phyloP scores from a whole-genome alignment of 1,140 invertebrate genomes.

The Zaprionus lachaisei region DNA sequence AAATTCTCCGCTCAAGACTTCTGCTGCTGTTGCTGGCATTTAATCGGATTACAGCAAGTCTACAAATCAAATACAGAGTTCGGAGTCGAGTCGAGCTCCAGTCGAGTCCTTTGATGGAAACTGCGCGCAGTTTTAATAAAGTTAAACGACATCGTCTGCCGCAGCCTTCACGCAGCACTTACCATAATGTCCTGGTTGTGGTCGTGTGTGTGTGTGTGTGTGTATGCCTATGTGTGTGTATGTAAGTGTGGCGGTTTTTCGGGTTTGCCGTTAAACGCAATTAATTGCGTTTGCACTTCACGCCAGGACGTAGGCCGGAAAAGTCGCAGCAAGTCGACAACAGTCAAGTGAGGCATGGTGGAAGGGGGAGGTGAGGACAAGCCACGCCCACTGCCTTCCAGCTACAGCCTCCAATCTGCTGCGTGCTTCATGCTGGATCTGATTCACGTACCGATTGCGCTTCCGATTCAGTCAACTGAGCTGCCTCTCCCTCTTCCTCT shows the following conservation, averaged over 20 bases:
- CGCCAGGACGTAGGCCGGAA: slow-evolving; percentile 26
- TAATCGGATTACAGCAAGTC: slow-evolving; percentile 63
- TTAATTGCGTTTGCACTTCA: slow-evolving; percentile 45
- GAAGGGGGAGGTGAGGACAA: not conserved
- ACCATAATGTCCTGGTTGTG: not conserved
- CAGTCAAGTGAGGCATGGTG: slow-evolving; percentile 5
- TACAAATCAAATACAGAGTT: slow-evolving; percentile 33
- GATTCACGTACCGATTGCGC: slow-evolving; percentile 26
- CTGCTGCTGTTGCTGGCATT: slow-evolving; percentile 43
- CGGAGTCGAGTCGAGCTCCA: slow-evolving; percentile 1
- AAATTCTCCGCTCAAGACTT: not conserved
- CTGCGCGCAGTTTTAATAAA: slow-evolving; percentile 41
- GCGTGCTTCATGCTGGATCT: slow-evolving; percentile 56
- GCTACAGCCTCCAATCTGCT: slow-evolving; percentile 42
- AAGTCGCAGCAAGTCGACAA: slow-evolving; percentile 12
- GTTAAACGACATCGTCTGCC: slow-evolving; percentile 35
- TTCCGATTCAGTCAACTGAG: not conserved
- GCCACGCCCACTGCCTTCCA: not conserved
- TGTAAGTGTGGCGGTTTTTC: slow-evolving; percentile 23
- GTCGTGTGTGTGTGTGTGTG: slow-evolving; percentile 9
- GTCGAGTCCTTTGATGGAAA: slow-evolving; percentile 11
- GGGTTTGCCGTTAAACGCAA: slow-evolving; percentile 47
- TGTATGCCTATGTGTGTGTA: not conserved
- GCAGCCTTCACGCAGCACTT: slow-evolving; percentile 28
- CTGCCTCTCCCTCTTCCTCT: not conserved